Conservation (phyloP, 1,140 invertebrate species). For the Arctopsyche grandis region DNA sequence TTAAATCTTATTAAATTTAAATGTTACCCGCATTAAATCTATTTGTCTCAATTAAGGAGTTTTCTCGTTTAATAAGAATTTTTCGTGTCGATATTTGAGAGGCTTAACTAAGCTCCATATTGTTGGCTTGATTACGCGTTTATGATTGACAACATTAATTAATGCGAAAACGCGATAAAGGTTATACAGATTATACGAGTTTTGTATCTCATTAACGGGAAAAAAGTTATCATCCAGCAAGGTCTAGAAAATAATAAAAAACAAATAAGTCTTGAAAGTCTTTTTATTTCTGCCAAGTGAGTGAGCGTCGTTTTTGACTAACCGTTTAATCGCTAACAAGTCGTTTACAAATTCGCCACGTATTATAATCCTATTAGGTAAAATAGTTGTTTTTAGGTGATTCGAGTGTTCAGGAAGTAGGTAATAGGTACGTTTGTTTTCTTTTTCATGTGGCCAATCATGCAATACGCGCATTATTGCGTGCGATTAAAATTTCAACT, state of each 20-base stretch:
- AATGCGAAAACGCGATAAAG: not conserved
- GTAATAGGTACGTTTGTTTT: constrained; percentile 10
- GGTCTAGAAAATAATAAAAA: not conserved
- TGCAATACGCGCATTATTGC: constrained; percentile 4
- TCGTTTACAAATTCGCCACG: not conserved
- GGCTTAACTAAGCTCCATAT: not conserved
- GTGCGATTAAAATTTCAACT: not conserved
- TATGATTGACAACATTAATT: constrained; percentile 17
- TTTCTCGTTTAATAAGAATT: too few species aligned
- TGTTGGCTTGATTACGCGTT: not conserved
- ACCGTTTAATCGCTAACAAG: constrained; percentile 5
- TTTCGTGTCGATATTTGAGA: not conserved
- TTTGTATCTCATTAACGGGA: not conserved
- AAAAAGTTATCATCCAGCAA: constrained; percentile 5
- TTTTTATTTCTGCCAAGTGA: too few species aligned
- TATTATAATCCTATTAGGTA: not conserved
- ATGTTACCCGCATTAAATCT: too few species aligned
- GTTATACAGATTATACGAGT: not conserved
- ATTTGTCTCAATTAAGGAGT: too few species aligned
- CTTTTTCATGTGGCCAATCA: not conserved
- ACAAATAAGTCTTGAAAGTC: too few species aligned
- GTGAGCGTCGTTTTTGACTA: too few species aligned
- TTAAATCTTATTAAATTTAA: too few species aligned
- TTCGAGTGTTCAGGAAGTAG: constrained; percentile 9
- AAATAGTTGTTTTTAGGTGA: not conserved